These are phyloP conservation scores for Anastrepha obliqua DNA, from an alignment of 1,140 invertebrate species.

Conservation along the genomic window DNA sequence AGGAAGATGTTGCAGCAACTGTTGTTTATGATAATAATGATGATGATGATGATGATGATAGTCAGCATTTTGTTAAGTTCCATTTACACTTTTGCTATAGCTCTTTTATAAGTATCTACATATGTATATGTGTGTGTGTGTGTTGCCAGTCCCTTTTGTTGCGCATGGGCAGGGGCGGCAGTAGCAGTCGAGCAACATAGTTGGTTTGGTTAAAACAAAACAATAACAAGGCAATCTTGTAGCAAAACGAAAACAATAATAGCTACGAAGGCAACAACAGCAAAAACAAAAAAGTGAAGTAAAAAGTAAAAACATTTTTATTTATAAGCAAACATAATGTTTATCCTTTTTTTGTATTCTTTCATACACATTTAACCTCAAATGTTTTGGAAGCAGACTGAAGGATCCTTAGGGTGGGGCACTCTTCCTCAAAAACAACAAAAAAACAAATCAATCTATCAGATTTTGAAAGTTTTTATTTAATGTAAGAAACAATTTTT, in stretches of 20 bases:
- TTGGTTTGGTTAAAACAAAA: background rate
- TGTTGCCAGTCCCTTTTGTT: background rate
- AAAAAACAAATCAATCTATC: too few relatives aligned
- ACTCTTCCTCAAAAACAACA: too few relatives aligned
- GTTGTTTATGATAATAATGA: background rate
- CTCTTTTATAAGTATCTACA: background rate
- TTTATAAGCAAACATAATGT: too few relatives aligned
- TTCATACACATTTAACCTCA: too few relatives aligned
- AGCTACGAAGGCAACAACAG: background rate
- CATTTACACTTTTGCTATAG: too few relatives aligned
- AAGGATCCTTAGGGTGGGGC: too few relatives aligned
- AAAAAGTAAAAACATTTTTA: too few relatives aligned
- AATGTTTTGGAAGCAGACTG: too few relatives aligned
- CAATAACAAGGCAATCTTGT: background rate
- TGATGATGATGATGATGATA: slow-evolving; percentile 2
- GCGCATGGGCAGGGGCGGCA: background rate
- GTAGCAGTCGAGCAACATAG: background rate
- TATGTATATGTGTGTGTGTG: background rate
- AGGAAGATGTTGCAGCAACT: background rate
- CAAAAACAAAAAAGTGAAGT: too few relatives aligned
- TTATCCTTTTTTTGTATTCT: too few relatives aligned
- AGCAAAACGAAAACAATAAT: slow-evolving; percentile 11
- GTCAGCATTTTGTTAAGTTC: background rate
- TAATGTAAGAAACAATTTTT: too few relatives aligned
- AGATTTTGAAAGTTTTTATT: too few relatives aligned